These are phyloP conservation scores for Halcyon leucocephala DNA, from an alignment of 2,797 vertebrate genomes.

Conservation along the genomic window DNA sequence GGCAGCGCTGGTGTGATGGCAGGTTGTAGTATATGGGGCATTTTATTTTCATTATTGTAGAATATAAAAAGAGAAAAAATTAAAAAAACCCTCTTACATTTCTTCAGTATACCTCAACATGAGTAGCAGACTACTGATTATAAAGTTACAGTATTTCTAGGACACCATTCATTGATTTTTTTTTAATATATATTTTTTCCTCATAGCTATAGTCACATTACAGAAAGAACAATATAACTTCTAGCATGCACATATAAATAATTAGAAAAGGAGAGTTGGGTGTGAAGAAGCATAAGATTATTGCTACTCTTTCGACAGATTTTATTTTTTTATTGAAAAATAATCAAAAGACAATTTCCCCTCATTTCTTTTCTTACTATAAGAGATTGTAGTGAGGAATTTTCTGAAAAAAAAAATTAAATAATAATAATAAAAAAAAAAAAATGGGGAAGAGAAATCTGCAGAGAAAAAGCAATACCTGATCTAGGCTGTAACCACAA, in stretches of 20 bases:
- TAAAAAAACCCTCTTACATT: neutral
- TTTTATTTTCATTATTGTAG: neutral
- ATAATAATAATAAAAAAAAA: too few species aligned
- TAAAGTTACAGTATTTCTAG: neutral
- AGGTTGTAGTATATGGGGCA: neutral
- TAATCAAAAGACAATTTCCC: neutral
- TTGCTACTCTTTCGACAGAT: neutral
- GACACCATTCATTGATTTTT: neutral
- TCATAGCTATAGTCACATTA: neutral
- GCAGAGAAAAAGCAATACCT: neutral
- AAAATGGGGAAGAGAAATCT: neutral
- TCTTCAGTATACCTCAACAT: neutral
- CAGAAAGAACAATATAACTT: neutral
- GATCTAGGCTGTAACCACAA: neutral
- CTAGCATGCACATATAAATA: neutral
- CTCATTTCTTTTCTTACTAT: neutral
- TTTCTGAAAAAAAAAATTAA: neutral
- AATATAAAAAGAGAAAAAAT: neutral
- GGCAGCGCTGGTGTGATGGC: neutral
- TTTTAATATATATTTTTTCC: neutral
- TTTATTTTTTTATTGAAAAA: neutral
- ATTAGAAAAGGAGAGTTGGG: neutral
- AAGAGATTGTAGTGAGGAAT: neutral
- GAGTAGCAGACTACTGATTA: neutral
- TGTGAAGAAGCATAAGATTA: neutral